Percentiles rank a stretch among this genome's conserved stretches.
These are phyloP conservation scores for Erythrolamprus reginae DNA, from an alignment of 2,113 vertebrate genomes.

Conservation along the genomic window DNA sequence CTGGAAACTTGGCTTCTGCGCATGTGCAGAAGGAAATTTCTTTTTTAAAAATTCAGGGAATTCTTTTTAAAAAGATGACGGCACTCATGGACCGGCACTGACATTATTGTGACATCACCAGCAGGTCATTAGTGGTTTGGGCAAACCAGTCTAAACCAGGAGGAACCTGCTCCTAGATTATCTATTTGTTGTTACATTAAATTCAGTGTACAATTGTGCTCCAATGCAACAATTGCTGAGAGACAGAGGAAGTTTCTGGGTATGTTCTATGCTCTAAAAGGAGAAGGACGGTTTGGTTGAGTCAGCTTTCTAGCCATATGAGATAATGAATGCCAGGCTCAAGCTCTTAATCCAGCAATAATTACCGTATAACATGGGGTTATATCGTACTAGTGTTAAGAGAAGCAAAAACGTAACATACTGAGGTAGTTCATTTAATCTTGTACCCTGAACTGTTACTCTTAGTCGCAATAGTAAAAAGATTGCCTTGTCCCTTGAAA, in stretches of 20 bases:
- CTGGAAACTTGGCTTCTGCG: no score
- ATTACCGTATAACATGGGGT: not conserved
- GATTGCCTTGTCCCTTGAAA: not conserved
- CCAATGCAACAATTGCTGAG: not conserved
- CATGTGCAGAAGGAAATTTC: no score
- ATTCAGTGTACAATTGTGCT: not conserved
- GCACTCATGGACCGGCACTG: no score
- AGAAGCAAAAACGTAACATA: not conserved
- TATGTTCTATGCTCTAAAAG: not conserved
- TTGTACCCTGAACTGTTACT: not conserved
- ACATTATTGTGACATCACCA: no score
- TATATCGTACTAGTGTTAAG: not conserved
- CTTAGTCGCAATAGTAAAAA: not conserved
- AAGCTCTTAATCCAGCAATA: not conserved
- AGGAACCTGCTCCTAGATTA: no score
- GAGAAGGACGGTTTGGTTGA: not conserved
- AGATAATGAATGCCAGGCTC: not conserved
- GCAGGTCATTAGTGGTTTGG: no score
- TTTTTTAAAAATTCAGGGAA: no score
- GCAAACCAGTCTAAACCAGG: no score
- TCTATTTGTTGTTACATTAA: not conserved
- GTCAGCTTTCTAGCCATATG: not conserved
- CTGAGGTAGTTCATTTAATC: not conserved
- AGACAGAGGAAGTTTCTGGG: not conserved
- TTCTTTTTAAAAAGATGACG: no score